Evolutionary conservation across 2,113 vertebrate genomes (phyloP), one percentile per base, ranked within the genome.

Genomic region (Eulacestoma nigropectus): DNA sequence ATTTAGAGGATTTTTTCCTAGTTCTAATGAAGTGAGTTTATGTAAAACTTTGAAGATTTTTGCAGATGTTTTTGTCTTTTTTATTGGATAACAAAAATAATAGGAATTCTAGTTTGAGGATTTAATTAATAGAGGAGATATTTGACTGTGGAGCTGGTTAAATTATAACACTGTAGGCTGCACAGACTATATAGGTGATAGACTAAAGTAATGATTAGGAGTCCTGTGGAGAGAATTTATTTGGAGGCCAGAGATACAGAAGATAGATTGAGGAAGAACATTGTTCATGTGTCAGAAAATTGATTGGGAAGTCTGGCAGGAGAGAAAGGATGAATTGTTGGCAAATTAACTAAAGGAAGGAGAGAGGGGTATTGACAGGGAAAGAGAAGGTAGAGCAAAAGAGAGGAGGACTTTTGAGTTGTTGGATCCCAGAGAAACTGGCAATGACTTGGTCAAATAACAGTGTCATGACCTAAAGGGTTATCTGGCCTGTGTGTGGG

Each of bases 1-100:
- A 82, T 90, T 89, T 83, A 44, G 94, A 84, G 15, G 25, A 29
- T 90, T 92, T 87, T 94, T 79, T 93, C 30, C 25, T 85, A 67
- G 11, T 18, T 95, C 69, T 73, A 57, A 27, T 56, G 21, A 29
- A 55, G 9, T 55, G n/a, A 62, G n/a, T 85, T 93, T 78, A 59
- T 76, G 67, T 74, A 80, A 68, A 35, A 78, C 6, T 26, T 73
- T 29, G 26, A 75, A 89, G 50, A 90, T 57, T 52, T 75, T 60
- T 95, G 37, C 21, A n/a, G 42, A 12, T 30, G 10, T 19, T 93
- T 91, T 76, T 76, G 27, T 44, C n/a, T 68, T 79, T 89, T 41
- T 44, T 50, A 41, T 49, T 57, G 30, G 8, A n/a, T 60, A 70
- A 52, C n/a, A 87, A 78, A 76, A 87, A 56, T 20, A 47, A 21